These are phyloP conservation scores for Noctilio leporinus DNA, from an alignment of 2,113 vertebrate species.

Conservation along the genomic window DNA sequence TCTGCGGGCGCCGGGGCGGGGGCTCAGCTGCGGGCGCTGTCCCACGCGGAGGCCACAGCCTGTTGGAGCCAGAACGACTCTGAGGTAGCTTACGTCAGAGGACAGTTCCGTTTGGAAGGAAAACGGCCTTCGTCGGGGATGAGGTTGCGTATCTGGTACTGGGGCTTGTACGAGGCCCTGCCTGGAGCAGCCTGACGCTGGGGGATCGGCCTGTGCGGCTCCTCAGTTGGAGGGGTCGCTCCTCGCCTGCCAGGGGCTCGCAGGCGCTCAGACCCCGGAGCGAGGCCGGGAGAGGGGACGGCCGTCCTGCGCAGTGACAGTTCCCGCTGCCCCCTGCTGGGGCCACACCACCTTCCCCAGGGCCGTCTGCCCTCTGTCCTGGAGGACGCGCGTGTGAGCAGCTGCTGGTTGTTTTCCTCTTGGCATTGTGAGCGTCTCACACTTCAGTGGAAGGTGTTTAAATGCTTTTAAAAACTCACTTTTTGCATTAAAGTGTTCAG, in stretches of 20 bases:
- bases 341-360: neutral
- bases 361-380: neutral
- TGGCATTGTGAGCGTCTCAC: neutral
- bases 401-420: neutral
- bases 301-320: neutral
- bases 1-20: neutral
- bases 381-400: neutral
- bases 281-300: rapidly evolving
- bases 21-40: neutral
- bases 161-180: neutral
- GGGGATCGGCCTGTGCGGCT: no score
- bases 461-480: neutral
- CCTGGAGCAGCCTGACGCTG: neutral
- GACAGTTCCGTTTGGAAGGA: neutral
- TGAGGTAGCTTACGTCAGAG: neutral
- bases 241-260: neutral
- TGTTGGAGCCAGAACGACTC: neutral
- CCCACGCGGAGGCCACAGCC: neutral
- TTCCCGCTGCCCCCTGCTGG: no score
- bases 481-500: neutral
- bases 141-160: neutral
- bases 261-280: neutral
- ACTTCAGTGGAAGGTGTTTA: neutral
- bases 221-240: no score
- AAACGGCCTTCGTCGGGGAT: neutral